Conservation (phyloP, 2,113 vertebrate genomes). For the Peromyscus leucopus region DNA sequence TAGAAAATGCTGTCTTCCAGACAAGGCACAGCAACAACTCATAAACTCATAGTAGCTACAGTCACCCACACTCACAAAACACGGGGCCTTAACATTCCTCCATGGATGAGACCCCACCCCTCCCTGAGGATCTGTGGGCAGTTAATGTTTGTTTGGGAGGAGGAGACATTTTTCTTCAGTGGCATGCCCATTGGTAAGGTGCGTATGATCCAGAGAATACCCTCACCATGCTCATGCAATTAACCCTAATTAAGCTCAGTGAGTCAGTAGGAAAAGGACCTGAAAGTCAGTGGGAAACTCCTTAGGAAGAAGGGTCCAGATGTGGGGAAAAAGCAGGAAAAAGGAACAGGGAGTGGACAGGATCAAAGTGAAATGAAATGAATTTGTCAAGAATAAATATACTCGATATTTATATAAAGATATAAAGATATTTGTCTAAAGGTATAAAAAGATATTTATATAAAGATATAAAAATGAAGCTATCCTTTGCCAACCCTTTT, state of each 20-base stretch:
- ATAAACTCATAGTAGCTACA: too few relatives aligned
- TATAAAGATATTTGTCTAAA: not conserved
- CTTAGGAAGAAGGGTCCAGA: not conserved
- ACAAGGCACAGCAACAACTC: not conserved
- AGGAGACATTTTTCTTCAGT: not conserved
- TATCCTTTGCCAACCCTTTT: not conserved
- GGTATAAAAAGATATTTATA: not conserved
- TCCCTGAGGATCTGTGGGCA: not conserved
- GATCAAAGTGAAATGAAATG: not conserved
- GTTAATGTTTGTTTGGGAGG: too few relatives aligned
- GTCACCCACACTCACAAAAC: too few relatives aligned
- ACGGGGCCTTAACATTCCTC: fast-evolving
- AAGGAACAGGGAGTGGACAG: too few relatives aligned
- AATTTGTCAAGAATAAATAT: not conserved
- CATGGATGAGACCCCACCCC: not conserved
- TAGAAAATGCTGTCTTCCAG: too few relatives aligned
- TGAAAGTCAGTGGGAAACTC: not conserved
- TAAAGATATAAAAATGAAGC: not conserved
- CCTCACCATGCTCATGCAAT: not conserved
- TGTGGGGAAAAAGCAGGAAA: too few relatives aligned
- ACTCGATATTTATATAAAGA: not conserved
- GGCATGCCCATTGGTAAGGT: not conserved
- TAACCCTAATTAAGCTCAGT: not conserved
- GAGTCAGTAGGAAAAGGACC: not conserved
- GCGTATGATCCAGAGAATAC: not conserved